These are phyloP conservation scores for Mimumesa dahlbomi DNA, from an alignment of 2,888 invertebrate genomes.

Conservation along the genomic window DNA sequence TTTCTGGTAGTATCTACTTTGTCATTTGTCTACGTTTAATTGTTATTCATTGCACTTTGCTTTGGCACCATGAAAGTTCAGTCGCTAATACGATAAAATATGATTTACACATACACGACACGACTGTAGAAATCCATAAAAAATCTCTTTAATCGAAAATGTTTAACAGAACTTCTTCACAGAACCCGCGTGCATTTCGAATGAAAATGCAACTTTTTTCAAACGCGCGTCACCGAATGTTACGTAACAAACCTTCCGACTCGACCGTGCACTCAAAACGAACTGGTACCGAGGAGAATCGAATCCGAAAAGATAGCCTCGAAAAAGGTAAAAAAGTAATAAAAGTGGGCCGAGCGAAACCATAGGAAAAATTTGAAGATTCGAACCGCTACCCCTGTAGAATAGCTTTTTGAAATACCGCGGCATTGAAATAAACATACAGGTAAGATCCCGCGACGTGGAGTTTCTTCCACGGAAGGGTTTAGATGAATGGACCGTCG, in stretches of 20 bases:
- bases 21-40: no score
- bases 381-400: neutral
- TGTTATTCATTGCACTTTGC: no score
- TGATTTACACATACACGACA: no score
- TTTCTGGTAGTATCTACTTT: no score
- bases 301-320: constrained; percentile 28
- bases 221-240: constrained; percentile 13
- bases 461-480: constrained; percentile 43
- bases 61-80: no score
- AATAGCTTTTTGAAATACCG: constrained; percentile 15
- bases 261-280: constrained; percentile 25
- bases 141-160: no score
- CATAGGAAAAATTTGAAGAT: constrained; percentile 32
- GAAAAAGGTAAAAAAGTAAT: constrained; percentile 60
- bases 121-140: no score
- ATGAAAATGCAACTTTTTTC: neutral
- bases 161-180: no score
- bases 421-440: constrained; percentile 28
- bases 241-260: constrained; percentile 19
- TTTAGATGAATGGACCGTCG: constrained; percentile 53
- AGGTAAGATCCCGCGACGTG: constrained; percentile 36
- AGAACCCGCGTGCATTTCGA: no score
- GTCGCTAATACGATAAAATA: no score
- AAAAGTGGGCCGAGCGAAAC: constrained; percentile 46
- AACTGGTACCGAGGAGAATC: constrained; percentile 50